Percentiles rank a stretch among this genome's conserved stretches.
Conservation (phyloP, 2,797 vertebrate species). For the Nannoperca australis region DNA sequence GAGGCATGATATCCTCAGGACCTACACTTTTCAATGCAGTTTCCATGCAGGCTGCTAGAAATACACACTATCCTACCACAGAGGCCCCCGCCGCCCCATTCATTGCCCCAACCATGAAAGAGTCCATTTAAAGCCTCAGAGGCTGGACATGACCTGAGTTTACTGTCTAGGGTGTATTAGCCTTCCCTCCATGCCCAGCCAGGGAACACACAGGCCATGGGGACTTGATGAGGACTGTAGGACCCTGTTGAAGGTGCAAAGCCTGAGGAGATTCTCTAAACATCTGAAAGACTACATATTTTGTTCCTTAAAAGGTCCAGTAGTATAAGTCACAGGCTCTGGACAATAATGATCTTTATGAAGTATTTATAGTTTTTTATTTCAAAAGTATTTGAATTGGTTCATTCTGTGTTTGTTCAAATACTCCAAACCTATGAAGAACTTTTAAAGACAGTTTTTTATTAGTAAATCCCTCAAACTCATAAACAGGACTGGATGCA, state of each 20-base stretch:
- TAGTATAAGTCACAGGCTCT: conserved; percentile 6
- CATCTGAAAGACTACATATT: conserved; percentile 11
- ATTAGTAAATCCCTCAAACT: conserved; percentile 27
- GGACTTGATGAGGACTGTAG: conserved; percentile 41
- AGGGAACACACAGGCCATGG: conserved; percentile 26
- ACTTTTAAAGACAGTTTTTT: neutral
- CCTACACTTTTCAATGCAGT: conserved; percentile 46
- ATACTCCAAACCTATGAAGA: neutral
- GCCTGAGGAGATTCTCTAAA: conserved; percentile 23
- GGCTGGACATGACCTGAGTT: conserved; percentile 74
- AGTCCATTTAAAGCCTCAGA: conserved; percentile 69
- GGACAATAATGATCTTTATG: neutral
- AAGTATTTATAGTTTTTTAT: neutral
- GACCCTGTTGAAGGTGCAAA: conserved; percentile 41
- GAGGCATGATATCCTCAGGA: conserved; percentile 48
- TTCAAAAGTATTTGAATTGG: neutral
- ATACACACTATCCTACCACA: conserved; percentile 63
- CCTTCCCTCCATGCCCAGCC: conserved; percentile 52
- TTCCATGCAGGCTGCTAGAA: conserved; percentile 67
- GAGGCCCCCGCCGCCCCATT: conserved; percentile 51
- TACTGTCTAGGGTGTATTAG: conserved; percentile 68
- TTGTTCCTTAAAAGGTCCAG: conserved; percentile 8
- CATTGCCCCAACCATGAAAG: conserved; percentile 70
- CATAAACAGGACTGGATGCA: conserved; percentile 32
- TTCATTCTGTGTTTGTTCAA: neutral